Evolutionary conservation across 1,140 invertebrate species (phyloP).

Genomic region (Oncopodura yosiiana): DNA sequence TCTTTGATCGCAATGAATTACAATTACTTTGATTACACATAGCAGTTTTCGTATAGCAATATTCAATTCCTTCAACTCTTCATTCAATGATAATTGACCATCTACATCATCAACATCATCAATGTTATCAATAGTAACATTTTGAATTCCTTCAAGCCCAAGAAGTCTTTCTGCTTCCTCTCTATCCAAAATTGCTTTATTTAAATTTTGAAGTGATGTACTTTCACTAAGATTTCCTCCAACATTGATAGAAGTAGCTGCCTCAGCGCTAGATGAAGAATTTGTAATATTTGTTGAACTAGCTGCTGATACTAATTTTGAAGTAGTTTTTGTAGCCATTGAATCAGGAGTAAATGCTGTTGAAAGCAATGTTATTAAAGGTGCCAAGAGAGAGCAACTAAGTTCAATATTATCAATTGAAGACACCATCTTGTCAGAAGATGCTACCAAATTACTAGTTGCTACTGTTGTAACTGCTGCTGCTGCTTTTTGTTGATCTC

Average conservation of each 20-base stretch:
- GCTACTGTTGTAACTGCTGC: too few relatives aligned
- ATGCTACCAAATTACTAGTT: too few relatives aligned
- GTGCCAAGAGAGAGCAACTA: conserved; percentile 23
- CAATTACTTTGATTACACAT: conserved; percentile 22
- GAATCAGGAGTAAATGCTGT: conserved; percentile 5
- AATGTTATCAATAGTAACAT: neutral
- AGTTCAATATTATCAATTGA: conserved; percentile 21
- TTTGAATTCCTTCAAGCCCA: conserved; percentile 1
- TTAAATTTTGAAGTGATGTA: conserved; percentile 25
- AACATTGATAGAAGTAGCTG: neutral
- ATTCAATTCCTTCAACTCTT: conserved; percentile 25
- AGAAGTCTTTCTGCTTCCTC: conserved; percentile 22
- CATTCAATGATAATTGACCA: conserved; percentile 16
- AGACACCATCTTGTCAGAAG: conserved; percentile 6
- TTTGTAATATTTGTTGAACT: neutral
- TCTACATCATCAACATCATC: conserved; percentile 17
- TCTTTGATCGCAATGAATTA: conserved; percentile 27
- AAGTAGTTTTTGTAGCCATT: neutral
- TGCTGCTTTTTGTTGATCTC: too few relatives aligned
- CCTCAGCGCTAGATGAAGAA: neutral
- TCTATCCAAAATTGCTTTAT: conserved; percentile 31
- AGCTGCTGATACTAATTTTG: neutral
- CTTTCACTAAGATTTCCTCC: neutral
- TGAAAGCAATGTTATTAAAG: conserved; percentile 22
- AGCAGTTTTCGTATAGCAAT: conserved; percentile 18